A percentile compares a stretch with the other conserved stretches of the same genome.
phyloP scores from a whole-genome alignment of 2,113 vertebrate genomes.

The Scomber colias region DNA sequence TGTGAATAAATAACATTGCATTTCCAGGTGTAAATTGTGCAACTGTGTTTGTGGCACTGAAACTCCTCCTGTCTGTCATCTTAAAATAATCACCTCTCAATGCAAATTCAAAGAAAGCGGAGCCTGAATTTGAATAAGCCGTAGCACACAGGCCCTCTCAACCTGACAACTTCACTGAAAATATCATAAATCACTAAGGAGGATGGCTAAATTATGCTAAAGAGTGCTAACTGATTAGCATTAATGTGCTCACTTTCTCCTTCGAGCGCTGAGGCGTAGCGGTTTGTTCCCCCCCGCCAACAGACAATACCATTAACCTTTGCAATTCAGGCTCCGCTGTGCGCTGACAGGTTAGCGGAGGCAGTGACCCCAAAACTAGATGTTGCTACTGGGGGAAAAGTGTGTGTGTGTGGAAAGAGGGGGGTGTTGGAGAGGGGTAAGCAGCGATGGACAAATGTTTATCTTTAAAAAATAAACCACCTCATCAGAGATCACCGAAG shows the following conservation, averaged over 20 bases:
- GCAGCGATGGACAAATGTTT: constrained; percentile 63
- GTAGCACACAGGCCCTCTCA: constrained; percentile 58
- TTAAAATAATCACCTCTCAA: constrained; percentile 31
- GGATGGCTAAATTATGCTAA: constrained; percentile 84
- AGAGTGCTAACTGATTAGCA: constrained; percentile 83
- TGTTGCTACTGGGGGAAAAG: constrained; percentile 91
- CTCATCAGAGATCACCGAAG: constrained; percentile 87
- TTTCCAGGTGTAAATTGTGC: not conserved
- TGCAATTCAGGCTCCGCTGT: constrained; percentile 93
- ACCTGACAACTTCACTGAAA: constrained; percentile 68
- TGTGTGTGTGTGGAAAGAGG: constrained; percentile 83
- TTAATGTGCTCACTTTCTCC: constrained; percentile 84
- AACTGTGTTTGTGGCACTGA: constrained; percentile 6
- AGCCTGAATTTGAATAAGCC: constrained; percentile 73
- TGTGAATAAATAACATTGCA: not conserved
- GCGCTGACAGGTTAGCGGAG: constrained; percentile 88
- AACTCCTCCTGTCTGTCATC: constrained; percentile 7
- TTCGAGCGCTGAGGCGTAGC: constrained; percentile 80
- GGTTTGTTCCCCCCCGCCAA: constrained; percentile 87
- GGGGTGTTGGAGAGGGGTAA: constrained; percentile 77
- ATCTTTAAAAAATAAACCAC: constrained; percentile 82
- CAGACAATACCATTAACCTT: constrained; percentile 99
- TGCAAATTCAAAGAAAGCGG: constrained; percentile 42
- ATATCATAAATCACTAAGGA: constrained; percentile 77
- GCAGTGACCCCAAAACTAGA: constrained; percentile 94